phyloP scores from a whole-genome alignment of 2,797 vertebrate species.

The Gambelia wislizenii region DNA sequence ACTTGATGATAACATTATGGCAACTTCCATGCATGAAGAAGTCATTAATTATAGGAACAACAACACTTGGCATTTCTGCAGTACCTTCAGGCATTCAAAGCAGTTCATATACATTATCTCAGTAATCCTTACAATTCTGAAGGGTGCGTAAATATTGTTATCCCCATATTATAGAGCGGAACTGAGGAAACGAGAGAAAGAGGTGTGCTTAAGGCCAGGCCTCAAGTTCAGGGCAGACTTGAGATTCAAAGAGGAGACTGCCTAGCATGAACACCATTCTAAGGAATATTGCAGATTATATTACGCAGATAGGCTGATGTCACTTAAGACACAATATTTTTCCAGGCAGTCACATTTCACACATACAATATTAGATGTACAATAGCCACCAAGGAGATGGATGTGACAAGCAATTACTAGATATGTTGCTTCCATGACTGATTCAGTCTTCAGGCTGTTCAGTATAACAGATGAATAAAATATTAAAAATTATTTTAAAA shows the following conservation, averaged over 20 bases:
- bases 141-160: not conserved
- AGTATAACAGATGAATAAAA: too few species aligned
- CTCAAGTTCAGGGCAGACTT: not conserved
- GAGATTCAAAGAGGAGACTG: not conserved
- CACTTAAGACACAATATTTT: not conserved
- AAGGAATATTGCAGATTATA: not conserved
- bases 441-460: too few species aligned
- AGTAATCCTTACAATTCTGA: not conserved
- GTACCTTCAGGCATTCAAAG: not conserved
- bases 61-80: not conserved
- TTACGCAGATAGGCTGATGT: not conserved
- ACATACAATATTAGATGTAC: not conserved
- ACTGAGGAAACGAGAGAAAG: not conserved
- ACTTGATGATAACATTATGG: not conserved
- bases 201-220: not conserved
- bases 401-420: slow-evolving; percentile 27
- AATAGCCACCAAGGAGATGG: not conserved
- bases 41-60: not conserved
- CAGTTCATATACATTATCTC: not conserved
- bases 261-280: too few species aligned
- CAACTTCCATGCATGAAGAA: not conserved
- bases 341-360: not conserved
- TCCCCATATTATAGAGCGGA: not conserved
- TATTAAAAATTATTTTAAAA: too few species aligned
- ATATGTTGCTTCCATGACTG: not conserved